phyloP scores from a whole-genome alignment of 2,888 invertebrate species.

The Labia minor region DNA sequence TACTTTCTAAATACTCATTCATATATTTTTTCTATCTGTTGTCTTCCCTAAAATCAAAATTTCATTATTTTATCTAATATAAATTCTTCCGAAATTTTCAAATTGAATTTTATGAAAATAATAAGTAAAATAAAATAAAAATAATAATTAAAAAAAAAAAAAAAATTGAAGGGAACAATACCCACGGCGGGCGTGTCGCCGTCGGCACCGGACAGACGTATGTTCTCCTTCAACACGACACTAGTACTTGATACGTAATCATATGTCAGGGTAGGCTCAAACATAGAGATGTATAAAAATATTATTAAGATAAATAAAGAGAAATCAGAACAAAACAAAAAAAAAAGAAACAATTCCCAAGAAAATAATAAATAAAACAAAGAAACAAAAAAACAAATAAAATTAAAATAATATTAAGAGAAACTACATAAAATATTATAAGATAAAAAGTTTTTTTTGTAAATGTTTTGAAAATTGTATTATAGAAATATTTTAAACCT shows the following conservation, averaged over 20 bases:
- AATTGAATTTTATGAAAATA: conserved; percentile 27
- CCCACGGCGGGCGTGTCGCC: conserved; percentile 22
- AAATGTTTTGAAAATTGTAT: conserved; percentile 13
- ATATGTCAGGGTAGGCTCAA: conserved; percentile 67
- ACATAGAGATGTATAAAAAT: neutral
- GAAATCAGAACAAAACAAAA: neutral
- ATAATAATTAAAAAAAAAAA: conserved; percentile 15
- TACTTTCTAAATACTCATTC: neutral
- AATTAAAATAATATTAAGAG: conserved; percentile 23
- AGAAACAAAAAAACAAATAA: conserved; percentile 21
- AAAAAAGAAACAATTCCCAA: too few relatives aligned
- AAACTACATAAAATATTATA: conserved; percentile 28
- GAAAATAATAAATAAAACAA: conserved; percentile 22
- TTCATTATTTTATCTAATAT: neutral
- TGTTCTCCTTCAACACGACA: conserved; percentile 23
- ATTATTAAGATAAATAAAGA: neutral
- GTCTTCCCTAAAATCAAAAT: conserved; percentile 6
- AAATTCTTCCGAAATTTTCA: conserved; percentile 19
- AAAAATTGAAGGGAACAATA: conserved; percentile 21
- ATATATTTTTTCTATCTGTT: neutral
- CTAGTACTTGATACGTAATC: conserved; percentile 77
- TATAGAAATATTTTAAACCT: conserved; percentile 13
- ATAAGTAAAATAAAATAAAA: conserved; percentile 22
- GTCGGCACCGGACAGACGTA: conserved; percentile 26
- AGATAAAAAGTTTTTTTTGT: neutral